phyloP scores from a whole-genome alignment of 1,140 invertebrate species.

The Apis dorsata region DNA sequence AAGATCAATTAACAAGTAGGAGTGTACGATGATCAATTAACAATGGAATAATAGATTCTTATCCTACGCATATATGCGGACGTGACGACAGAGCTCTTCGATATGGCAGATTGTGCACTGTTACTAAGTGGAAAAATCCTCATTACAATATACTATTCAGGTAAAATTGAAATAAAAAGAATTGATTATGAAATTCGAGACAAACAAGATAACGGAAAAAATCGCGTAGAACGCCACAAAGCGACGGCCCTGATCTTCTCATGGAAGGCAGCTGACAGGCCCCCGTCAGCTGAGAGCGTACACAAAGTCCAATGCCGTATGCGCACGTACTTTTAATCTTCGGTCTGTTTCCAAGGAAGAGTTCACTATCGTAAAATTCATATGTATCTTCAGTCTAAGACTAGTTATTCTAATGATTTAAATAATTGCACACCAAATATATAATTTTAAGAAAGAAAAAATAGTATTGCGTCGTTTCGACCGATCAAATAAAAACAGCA shows the following conservation, averaged over 20 bases:
- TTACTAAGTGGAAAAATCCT: slow-evolving; percentile 29
- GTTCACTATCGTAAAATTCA: slow-evolving; percentile 3
- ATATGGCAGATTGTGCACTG: slow-evolving; percentile 48
- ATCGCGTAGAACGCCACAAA: slow-evolving; percentile 29
- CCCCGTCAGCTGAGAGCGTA: slow-evolving; percentile 77
- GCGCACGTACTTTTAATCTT: slow-evolving; percentile 33
- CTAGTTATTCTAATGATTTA: neutral
- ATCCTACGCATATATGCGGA: slow-evolving; percentile 33
- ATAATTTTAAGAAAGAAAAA: neutral
- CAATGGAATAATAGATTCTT: slow-evolving; percentile 38
- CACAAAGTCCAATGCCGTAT: slow-evolving; percentile 67
- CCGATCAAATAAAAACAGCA: slow-evolving; percentile 17
- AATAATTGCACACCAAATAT: neutral
- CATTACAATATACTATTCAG: neutral
- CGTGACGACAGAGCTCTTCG: slow-evolving; percentile 49
- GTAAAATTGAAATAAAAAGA: neutral
- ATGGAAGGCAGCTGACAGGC: slow-evolving; percentile 69
- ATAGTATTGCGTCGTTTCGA: slow-evolving; percentile 63
- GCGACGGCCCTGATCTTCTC: slow-evolving; percentile 53
- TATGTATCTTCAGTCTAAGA: neutral
- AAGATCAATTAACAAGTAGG: neutral
- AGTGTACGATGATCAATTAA: slow-evolving; percentile 39
- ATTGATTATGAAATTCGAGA: neutral
- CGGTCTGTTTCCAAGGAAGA: slow-evolving; percentile 14
- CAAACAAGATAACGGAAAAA: neutral